Percentiles rank a stretch among this genome's conserved stretches.
Conservation (phyloP, 1,140 invertebrate species). For the Cataglyphis hispanica region DNA sequence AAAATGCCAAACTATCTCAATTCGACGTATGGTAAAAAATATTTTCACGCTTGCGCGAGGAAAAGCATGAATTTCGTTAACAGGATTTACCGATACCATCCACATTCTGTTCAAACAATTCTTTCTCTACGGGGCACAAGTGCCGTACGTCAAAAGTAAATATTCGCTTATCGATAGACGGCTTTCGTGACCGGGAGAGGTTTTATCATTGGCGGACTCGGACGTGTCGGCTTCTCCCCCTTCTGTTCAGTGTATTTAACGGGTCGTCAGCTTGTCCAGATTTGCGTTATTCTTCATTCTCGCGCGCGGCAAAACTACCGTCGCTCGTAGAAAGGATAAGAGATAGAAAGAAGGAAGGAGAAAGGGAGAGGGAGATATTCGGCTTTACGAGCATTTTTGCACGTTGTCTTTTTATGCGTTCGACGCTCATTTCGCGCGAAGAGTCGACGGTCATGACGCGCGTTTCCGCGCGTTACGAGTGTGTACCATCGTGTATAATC, state of each 20-base stretch:
- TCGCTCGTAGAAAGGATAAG: neutral
- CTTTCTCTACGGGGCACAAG: constrained; percentile 54
- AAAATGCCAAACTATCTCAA: constrained; percentile 58
- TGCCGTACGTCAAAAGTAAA: constrained; percentile 62
- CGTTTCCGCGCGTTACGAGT: constrained; percentile 56
- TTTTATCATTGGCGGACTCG: constrained; percentile 48
- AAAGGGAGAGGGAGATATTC: neutral
- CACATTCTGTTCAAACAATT: constrained; percentile 60
- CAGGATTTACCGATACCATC: constrained; percentile 62
- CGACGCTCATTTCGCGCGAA: constrained; percentile 40
- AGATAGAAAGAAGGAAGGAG: constrained; percentile 1
- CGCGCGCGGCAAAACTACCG: constrained; percentile 26
- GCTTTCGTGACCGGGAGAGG: constrained; percentile 51
- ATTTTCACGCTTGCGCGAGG: constrained; percentile 58
- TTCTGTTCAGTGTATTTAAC: constrained; percentile 60
- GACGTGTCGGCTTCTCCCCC: constrained; percentile 26
- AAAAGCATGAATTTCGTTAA: constrained; percentile 62
- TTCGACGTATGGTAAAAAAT: constrained; percentile 39
- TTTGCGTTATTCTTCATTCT: constrained; percentile 35
- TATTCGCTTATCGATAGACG: constrained; percentile 61
- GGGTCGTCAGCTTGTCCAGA: constrained; percentile 45
- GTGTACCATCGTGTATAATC: neutral
- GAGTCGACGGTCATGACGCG: neutral
- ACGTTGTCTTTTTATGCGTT: constrained; percentile 50
- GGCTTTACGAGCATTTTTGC: constrained; percentile 53